Evolutionary conservation across 2,888 invertebrate species (phyloP), one percentile per base, ranked within the genome.

Genomic region (Thymelicus sylvestris): DNA sequence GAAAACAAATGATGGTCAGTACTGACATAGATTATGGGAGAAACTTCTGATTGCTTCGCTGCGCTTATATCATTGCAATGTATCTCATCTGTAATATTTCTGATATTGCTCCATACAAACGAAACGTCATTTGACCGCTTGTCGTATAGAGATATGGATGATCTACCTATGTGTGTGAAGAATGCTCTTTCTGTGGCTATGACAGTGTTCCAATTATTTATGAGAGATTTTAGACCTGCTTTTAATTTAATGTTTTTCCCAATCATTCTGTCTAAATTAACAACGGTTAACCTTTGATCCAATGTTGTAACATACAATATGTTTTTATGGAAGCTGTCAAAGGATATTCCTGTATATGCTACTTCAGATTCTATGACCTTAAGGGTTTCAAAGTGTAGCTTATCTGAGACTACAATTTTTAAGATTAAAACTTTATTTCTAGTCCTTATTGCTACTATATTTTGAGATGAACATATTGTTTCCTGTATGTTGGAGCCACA

Each of bases 131-230:
- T 87, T 0, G 85, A 86, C 74, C 92, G 80, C 77, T 92, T 93
- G 72, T 94, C 94, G 67, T 93, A 93, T 0, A 90, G 77, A 0
- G 87, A 83, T n/a, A 94, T 76, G 0, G 81, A 77, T 52, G 83
- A 80, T 71, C 77, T 85, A 5, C 86, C 81, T 0, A 89, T 79
- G 69, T 92, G 90, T 13, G 87, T 81, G 65, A 87, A 92, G 67
- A 82, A 84, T 2, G 81, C 79, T 60, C 89, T 80, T 52, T 90
- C 88, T 0, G 84, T 81, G 41, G 88, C 85, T n/a, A 89, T 77
- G 0, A 94, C 89, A 0, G 85, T 82, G 68, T 84, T 91, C 92
- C 93, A 94, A 76, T 93, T 92, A 74, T 94, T 82, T 0, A 84
- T 72, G 52, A 87, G 75, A 10, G 82, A 77, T 8, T 74, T 74